Evolutionary conservation across 2,113 vertebrate genomes (phyloP), one percentile per base, ranked within the genome.

Genomic region (Carettochelys insculpta): DNA sequence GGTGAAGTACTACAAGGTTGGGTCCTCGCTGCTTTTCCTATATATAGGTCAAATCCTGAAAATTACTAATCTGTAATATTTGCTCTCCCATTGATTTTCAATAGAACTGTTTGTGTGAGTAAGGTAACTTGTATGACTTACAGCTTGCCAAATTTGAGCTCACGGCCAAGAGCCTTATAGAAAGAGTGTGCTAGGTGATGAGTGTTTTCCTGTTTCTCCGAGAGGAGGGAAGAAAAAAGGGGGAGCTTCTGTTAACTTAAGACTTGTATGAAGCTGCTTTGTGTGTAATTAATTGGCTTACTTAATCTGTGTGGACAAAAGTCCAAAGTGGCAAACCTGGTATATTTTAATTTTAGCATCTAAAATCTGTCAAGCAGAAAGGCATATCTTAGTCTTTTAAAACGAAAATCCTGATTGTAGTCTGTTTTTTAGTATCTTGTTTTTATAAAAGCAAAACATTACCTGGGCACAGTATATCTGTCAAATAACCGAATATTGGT

Each of bases 231-330:
- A n/a, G n/a, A 90, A 83, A 87, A 81, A 94, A 96, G 86, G 93
- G 97, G 92, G 97, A 97, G 97, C 97, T 98, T 98, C 97, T 98
- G 97, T 98, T 98, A 98, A 98, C 97, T 98, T 97, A 95, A 92
- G 92, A 34, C 79, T 91, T 82, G 53, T 90, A 51, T 29, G 79
- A 85, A 79, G 86, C 92, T 94, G 51, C 88, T 95, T 51, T 88
- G 54, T 85, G 51, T 87, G 82, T 38, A 79, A 80, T 96, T 41
- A 85, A 85, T 96, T 97, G 92, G 90, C 92, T 96, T 58, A 58
- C 51, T 11, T 88, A 79, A 92, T 90, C 52, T 80, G 61, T 89
- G 61, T 78, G 94, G n/a, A 58, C 86, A 94, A 92, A n/a, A 97
- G 95, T 89, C 77, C 75, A 76, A 79, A 96, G 53, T 82, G 84